Conservation (phyloP, 2,888 invertebrate species). For the Masnerella sp. region DNA sequence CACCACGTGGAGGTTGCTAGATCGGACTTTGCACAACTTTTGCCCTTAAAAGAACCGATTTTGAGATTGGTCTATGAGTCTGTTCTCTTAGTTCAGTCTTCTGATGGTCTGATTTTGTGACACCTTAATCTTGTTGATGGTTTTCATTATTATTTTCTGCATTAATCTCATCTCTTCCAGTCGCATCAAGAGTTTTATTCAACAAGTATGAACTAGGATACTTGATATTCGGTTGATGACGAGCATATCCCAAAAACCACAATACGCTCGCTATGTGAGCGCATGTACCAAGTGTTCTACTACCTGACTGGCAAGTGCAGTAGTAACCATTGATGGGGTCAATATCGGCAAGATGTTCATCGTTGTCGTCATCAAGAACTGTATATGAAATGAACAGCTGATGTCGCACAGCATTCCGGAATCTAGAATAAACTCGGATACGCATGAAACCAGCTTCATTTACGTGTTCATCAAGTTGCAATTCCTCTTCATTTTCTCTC, state of each 20-base stretch:
- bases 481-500: slow-evolving; percentile 35
- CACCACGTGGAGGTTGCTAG: too few relatives aligned
- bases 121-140: background rate
- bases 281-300: slow-evolving; percentile 7
- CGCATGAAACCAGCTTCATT: slow-evolving; percentile 21
- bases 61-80: too few relatives aligned
- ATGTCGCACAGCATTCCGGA: background rate
- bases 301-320: slow-evolving; percentile 11
- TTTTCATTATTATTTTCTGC: too few relatives aligned
- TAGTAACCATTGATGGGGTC: slow-evolving; percentile 6
- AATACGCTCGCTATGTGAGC: background rate
- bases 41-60: too few relatives aligned
- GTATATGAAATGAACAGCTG: slow-evolving; percentile 12
- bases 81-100: too few relatives aligned
- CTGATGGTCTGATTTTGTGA: too few relatives aligned
- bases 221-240: background rate
- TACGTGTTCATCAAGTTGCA: slow-evolving; percentile 29
- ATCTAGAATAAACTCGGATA: slow-evolving; percentile 33
- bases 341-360: background rate
- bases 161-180: background rate
- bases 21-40: too few relatives aligned
- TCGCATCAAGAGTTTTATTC: background rate
- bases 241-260: slow-evolving; percentile 5
- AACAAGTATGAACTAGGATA: slow-evolving; percentile 1
- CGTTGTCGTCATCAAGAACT: too few relatives aligned